Evolutionary conservation across 2,888 invertebrate genomes (phyloP).

Genomic region (Spodoptera littoralis): DNA sequence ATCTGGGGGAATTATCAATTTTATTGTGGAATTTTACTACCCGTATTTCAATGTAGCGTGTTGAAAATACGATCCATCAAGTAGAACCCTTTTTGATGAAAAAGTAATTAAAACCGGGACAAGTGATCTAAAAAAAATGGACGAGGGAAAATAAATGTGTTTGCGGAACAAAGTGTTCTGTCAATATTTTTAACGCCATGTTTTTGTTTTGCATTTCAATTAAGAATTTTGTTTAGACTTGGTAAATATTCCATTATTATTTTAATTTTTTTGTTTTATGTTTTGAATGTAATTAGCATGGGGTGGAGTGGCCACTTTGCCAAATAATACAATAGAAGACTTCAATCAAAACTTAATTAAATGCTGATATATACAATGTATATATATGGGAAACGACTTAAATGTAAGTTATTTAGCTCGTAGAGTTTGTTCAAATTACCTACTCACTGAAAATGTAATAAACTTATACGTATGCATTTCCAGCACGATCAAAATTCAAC

Average conservation of each 20-base stretch:
- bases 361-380: too few relatives aligned
- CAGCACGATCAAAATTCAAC: too few relatives aligned
- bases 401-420: too few relatives aligned
- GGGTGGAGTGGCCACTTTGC: too few relatives aligned
- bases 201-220: constrained; percentile 42
- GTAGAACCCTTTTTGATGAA: constrained; percentile 36
- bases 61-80: constrained; percentile 43
- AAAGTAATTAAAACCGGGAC: constrained; percentile 44
- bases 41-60: constrained; percentile 23
- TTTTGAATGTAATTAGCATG: too few relatives aligned
- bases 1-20: constrained; percentile 21
- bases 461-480: too few relatives aligned
- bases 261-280: neutral
- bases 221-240: constrained; percentile 12
- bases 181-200: constrained; percentile 31
- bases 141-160: constrained; percentile 32
- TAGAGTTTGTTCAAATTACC: too few relatives aligned
- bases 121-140: constrained; percentile 30
- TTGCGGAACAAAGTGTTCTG: constrained; percentile 36
- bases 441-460: too few relatives aligned
- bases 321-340: too few relatives aligned
- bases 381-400: too few relatives aligned
- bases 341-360: too few relatives aligned
- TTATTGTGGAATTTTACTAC: constrained; percentile 28
- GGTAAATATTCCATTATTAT: neutral